These are phyloP conservation scores for Syrmaticus mikado DNA, from an alignment of 2,113 vertebrate species.

Conservation along the genomic window DNA sequence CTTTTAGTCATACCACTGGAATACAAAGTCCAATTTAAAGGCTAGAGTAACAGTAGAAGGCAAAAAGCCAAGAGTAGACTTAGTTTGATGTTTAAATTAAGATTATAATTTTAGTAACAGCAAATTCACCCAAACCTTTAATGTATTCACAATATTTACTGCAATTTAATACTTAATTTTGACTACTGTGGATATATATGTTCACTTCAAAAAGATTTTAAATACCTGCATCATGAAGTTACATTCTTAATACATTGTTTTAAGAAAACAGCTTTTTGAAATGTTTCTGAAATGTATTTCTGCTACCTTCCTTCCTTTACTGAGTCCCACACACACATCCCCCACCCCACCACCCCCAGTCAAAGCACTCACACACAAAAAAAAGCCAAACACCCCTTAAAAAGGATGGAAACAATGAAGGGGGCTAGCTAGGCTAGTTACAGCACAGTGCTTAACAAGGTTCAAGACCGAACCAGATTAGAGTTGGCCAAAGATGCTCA, in stretches of 20 bases:
- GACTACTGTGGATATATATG: conserved; percentile 66
- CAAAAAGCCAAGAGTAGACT: conserved; percentile 77
- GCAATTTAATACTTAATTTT: conserved; percentile 70
- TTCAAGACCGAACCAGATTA: conserved; percentile 80
- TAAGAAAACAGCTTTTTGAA: conserved; percentile 86
- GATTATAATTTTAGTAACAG: conserved; percentile 63
- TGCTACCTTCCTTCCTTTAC: conserved; percentile 3
- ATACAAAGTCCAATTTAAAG: conserved; percentile 77
- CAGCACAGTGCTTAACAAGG: conserved; percentile 84
- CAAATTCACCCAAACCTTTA: conserved; percentile 66
- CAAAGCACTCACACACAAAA: conserved; percentile 71
- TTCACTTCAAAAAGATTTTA: conserved; percentile 81
- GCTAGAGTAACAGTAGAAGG: conserved; percentile 72
- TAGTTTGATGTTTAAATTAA: conserved; percentile 77
- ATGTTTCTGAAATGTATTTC: conserved; percentile 80
- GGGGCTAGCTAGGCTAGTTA: conserved; percentile 71
- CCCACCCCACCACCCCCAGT: background rate
- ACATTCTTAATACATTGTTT: conserved; percentile 79
- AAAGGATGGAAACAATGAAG: conserved; percentile 70
- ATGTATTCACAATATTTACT: conserved; percentile 75
- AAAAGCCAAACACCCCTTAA: conserved; percentile 32
- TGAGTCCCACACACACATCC: background rate
- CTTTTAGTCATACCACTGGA: conserved; percentile 73
- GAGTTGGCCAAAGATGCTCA: conserved; percentile 78
- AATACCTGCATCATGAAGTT: conserved; percentile 83